A percentile compares a stretch with the other conserved stretches of the same genome.
These are phyloP conservation scores for Nephrotoma appendiculata DNA, from an alignment of 2,888 invertebrate species.

Conservation along the genomic window DNA sequence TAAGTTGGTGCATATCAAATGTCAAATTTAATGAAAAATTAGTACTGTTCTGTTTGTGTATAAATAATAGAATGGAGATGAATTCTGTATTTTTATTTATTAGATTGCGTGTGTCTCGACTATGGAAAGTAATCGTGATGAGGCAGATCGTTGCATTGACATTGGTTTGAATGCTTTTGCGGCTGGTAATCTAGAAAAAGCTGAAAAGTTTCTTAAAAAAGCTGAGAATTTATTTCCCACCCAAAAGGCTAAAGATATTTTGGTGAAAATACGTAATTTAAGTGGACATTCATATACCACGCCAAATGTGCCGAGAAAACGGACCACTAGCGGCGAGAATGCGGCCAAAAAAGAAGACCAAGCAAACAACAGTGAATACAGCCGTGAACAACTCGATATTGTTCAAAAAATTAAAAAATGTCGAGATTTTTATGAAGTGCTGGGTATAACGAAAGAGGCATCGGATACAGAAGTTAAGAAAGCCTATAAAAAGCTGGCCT, in stretches of 20 bases:
- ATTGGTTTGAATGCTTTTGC: slow-evolving; percentile 43
- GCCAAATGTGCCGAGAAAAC: neutral
- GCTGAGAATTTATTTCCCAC: slow-evolving; percentile 50
- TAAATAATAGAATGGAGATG: neutral
- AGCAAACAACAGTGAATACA: slow-evolving; percentile 41
- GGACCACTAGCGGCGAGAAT: neutral
- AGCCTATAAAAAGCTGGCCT: slow-evolving; percentile 55
- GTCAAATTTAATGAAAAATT: neutral
- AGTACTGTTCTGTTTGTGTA: neutral
- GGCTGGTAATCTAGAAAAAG: slow-evolving; percentile 44
- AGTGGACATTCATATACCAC: neutral
- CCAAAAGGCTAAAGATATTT: slow-evolving; percentile 43
- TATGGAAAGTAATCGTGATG: slow-evolving; percentile 59
- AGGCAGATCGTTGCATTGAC: slow-evolving; percentile 50
- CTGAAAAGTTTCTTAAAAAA: slow-evolving; percentile 47
- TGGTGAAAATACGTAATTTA: slow-evolving; percentile 10
- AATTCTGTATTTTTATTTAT: neutral
- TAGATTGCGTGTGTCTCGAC: neutral
- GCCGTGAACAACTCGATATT: slow-evolving; percentile 59
- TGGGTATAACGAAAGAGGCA: slow-evolving; percentile 48
- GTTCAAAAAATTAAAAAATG: slow-evolving; percentile 41
- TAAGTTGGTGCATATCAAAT: neutral
- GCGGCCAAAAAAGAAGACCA: slow-evolving; percentile 17
- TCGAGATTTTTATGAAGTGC: slow-evolving; percentile 67
- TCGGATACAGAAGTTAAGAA: slow-evolving; percentile 55